A percentile compares a stretch with the other conserved stretches of the same genome.
These are phyloP conservation scores for Cetoscarus ocellatus DNA, from an alignment of 2,797 vertebrate species.

Conservation along the genomic window DNA sequence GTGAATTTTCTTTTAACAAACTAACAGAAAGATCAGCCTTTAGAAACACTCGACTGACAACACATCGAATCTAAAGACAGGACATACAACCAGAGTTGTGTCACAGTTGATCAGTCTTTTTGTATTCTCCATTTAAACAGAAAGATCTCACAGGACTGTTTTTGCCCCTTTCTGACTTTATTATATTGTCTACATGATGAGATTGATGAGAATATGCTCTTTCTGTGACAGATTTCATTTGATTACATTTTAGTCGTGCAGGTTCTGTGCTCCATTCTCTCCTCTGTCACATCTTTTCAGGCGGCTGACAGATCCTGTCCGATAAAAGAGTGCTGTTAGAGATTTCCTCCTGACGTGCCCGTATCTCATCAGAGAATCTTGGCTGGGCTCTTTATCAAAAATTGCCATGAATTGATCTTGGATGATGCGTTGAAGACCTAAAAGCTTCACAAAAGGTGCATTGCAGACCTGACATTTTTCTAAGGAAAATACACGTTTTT, in stretches of 20 bases:
- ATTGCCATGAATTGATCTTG: constrained; percentile 35
- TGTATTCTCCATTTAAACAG: constrained; percentile 4
- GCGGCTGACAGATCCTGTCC: constrained; percentile 50
- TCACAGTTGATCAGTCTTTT: constrained; percentile 3
- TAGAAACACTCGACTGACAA: not conserved
- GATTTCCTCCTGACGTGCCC: constrained; percentile 56
- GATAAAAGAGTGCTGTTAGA: constrained; percentile 54
- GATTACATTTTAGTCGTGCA: constrained; percentile 50
- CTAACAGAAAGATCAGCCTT: not conserved
- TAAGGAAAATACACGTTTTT: constrained; percentile 5
- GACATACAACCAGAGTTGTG: constrained; percentile 4
- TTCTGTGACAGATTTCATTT: constrained; percentile 62
- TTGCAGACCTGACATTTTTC: constrained; percentile 5
- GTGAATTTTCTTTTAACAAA: too few species aligned
- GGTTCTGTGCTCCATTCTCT: constrained; percentile 7
- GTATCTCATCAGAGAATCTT: constrained; percentile 52
- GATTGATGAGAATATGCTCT: constrained; percentile 49
- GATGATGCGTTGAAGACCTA: constrained; percentile 25
- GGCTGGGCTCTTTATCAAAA: constrained; percentile 52
- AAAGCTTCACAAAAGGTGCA: constrained; percentile 13
- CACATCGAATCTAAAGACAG: not conserved
- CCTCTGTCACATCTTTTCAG: constrained; percentile 41
- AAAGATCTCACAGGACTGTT: constrained; percentile 8
- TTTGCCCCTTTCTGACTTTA: constrained; percentile 25
- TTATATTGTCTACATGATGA: constrained; percentile 36